These are phyloP conservation scores for Brotogeris chrysoptera DNA, from an alignment of 2,797 vertebrate species.

Conservation along the genomic window DNA sequence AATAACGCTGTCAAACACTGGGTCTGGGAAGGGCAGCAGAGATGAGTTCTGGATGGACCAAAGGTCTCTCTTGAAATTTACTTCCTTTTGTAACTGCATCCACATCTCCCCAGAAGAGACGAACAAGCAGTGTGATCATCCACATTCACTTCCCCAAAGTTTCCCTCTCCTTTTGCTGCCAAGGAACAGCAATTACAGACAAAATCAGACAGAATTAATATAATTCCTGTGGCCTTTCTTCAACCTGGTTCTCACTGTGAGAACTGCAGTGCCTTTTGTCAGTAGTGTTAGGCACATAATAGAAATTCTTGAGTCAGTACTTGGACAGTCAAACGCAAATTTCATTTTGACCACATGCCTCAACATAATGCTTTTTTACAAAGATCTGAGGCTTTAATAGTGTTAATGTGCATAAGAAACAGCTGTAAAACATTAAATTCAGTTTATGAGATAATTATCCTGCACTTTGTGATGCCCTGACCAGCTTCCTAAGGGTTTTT, in stretches of 20 bases:
- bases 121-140: not conserved
- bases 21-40: not conserved
- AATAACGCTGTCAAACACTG: not conserved
- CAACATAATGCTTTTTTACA: not conserved
- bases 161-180: not conserved
- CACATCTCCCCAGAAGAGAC: not conserved
- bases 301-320: constrained; percentile 3
- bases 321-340: constrained; percentile 8
- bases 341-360: not conserved
- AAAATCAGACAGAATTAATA: not conserved
- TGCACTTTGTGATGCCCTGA: not conserved
- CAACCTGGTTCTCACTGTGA: not conserved
- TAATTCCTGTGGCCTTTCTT: not conserved
- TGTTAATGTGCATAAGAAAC: not conserved
- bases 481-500: not conserved
- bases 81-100: not conserved
- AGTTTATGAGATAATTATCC: not conserved
- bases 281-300: not conserved
- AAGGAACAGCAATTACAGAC: not conserved
- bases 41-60: not conserved
- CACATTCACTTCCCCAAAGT: not conserved
- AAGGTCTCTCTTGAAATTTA: not conserved
- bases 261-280: not conserved
- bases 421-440: not conserved
- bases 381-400: not conserved